Base-by-base conservation (phyloP, 35 echinoderm and acorn worm species). In the Holothuria glaberrima region DNA sequence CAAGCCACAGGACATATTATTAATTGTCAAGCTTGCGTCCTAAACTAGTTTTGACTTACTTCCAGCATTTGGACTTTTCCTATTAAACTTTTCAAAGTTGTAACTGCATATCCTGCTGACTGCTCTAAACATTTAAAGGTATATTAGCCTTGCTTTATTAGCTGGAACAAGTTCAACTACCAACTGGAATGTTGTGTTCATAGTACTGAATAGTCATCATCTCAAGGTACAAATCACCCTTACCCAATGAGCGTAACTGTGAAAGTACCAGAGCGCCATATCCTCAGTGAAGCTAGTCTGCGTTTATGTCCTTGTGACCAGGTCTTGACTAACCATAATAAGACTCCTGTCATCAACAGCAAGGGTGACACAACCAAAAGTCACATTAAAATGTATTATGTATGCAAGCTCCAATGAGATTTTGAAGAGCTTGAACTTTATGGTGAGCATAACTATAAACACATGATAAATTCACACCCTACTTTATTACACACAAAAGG, bases 61-160 rank as follows among this genome's bases (percentile, higher is more conserved):
- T 54, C 10, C 0, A 54, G 3, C 9, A 14, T 54, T 54, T 12
- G 50, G 3, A 17, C 50, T 54, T 54, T 54, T 14, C 50, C 50
- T 14, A 5, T 54, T 5, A 5, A 54, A 14, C 3, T 54, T 54
- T 54, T 12, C 50, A 9, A 54, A 54, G 50, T 54, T 17, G 12
- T 17, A 54, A 54, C 3, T 54, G 50, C 9, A 54, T 12, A 54
- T 54, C 50, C 50, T 54, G 16, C 50, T 54, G 50, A 54, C 16
- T 54, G 50, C 50, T 17, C 9, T 54, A 54, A 54, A 54, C 50
- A 54, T 54, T 54, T 54, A 54, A 54, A 54, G 50, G 50, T 54
- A 54, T 54, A 31, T 75, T 41, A 75, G 24, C 71, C 71, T 75
- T 41, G 71, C 44, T 75, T 75, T 75, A 75, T 75, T 32, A 41